Evolutionary conservation across 2,888 invertebrate species (phyloP).

Genomic region (Argyresthia goedartella): DNA sequence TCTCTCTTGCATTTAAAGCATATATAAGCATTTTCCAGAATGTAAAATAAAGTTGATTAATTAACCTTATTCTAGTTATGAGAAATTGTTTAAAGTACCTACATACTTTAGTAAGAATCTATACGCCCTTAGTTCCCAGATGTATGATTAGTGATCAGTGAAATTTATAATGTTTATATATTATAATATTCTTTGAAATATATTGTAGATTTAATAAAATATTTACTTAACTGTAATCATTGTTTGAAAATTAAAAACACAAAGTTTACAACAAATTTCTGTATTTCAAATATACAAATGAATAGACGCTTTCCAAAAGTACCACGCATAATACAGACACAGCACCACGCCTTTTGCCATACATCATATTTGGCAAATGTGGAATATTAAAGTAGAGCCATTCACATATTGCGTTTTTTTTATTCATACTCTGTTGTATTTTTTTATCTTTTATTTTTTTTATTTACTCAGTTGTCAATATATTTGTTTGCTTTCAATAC

Average conservation of each 20-base stretch:
- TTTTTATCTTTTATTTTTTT: too few relatives aligned
- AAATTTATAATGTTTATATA: conserved; percentile 61
- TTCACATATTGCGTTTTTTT: too few relatives aligned
- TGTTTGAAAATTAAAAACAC: conserved; percentile 22
- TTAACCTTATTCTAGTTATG: not conserved
- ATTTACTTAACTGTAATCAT: conserved; percentile 40
- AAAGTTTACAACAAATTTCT: not conserved
- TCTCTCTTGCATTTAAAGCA: not conserved
- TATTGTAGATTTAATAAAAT: conserved; percentile 69
- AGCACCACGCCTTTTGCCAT: too few relatives aligned
- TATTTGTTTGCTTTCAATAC: too few relatives aligned
- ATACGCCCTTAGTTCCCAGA: not conserved
- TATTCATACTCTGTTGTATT: too few relatives aligned
- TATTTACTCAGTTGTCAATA: too few relatives aligned
- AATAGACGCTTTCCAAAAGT: too few relatives aligned
- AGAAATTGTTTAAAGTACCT: not conserved
- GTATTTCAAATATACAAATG: too few relatives aligned
- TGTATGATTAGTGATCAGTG: conserved; percentile 40
- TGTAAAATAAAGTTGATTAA: not conserved
- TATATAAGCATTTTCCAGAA: not conserved
- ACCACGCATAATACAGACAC: too few relatives aligned
- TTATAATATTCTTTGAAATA: conserved; percentile 65
- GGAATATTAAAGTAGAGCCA: too few relatives aligned
- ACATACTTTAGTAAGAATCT: not conserved
- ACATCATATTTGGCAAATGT: too few relatives aligned